phyloP scores from a whole-genome alignment of 2,797 vertebrate species.

The Prunella strophiata region DNA sequence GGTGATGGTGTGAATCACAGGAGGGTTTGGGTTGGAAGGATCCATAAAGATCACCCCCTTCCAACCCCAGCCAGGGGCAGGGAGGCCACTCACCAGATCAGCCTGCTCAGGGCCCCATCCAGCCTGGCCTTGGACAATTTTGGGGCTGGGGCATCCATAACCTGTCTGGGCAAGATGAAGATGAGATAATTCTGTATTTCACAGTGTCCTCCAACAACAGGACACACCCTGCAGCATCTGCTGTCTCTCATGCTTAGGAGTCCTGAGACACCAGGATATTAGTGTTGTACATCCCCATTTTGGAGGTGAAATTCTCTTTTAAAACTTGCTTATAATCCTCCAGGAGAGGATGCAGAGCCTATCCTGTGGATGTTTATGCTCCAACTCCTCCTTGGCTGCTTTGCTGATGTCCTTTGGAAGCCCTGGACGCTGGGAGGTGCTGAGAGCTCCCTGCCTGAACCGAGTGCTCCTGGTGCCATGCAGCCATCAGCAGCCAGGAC shows the following conservation, averaged over 20 bases:
- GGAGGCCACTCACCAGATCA: not conserved
- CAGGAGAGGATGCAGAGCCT: not conserved
- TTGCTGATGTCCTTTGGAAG: not conserved
- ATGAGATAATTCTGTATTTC: not conserved
- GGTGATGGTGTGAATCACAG: not conserved
- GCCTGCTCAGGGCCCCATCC: not conserved
- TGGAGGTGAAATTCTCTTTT: not conserved
- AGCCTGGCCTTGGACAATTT: not conserved
- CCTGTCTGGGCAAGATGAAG: not conserved
- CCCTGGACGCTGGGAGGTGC: not conserved
- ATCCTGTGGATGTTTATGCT: not conserved
- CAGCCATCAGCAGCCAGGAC: not conserved
- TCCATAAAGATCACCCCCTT: not conserved
- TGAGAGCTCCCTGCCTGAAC: not conserved
- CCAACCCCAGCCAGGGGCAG: not conserved
- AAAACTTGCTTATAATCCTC: not conserved
- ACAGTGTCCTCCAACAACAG: not conserved
- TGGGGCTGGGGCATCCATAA: not conserved
- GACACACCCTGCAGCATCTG: not conserved
- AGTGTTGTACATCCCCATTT: too few relatives aligned
- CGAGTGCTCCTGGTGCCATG: not conserved
- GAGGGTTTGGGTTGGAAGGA: not conserved
- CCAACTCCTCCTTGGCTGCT: not conserved
- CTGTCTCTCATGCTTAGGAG: fast-evolving
- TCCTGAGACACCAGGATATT: fast-evolving